Percentiles rank a stretch among this genome's conserved stretches.
Evolutionary conservation across 2,797 vertebrate genomes (phyloP).

Genomic region (Psittacula echo): DNA sequence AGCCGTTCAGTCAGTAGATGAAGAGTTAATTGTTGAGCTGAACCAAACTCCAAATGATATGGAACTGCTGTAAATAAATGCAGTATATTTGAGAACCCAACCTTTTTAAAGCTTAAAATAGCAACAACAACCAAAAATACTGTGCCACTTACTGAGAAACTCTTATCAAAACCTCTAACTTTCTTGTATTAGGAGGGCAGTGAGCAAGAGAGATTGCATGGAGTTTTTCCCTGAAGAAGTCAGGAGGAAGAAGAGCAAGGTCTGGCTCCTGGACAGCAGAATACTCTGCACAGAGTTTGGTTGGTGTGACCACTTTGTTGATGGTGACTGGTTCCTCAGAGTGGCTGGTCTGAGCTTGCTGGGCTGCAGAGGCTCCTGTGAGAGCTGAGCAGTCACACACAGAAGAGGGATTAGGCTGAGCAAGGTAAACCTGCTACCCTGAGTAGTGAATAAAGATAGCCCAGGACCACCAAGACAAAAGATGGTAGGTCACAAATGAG

Average conservation of each 20-base stretch:
- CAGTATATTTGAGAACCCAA: background rate
- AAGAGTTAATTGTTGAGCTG: background rate
- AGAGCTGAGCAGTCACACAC: background rate
- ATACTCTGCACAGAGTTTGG: no score
- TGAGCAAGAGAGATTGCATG: background rate
- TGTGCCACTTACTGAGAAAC: background rate
- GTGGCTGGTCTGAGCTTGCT: background rate
- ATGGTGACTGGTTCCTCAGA: background rate
- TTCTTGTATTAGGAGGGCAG: background rate
- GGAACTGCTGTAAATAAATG: background rate
- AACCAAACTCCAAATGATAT: background rate
- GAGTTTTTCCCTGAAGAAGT: background rate
- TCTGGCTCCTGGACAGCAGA: background rate
- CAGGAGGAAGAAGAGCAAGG: background rate
- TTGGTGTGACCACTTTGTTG: accelerated
- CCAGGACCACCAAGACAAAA: background rate
- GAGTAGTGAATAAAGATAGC: background rate
- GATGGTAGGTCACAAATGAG: no score
- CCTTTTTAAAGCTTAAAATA: background rate
- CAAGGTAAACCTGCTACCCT: background rate
- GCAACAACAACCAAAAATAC: background rate
- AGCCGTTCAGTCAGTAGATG: background rate
- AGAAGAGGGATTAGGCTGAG: accelerated
- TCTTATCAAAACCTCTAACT: background rate
- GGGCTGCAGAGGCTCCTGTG: background rate